Base-by-base conservation (phyloP, 2,113 vertebrate species). In the Enhydra lutris region DNA sequence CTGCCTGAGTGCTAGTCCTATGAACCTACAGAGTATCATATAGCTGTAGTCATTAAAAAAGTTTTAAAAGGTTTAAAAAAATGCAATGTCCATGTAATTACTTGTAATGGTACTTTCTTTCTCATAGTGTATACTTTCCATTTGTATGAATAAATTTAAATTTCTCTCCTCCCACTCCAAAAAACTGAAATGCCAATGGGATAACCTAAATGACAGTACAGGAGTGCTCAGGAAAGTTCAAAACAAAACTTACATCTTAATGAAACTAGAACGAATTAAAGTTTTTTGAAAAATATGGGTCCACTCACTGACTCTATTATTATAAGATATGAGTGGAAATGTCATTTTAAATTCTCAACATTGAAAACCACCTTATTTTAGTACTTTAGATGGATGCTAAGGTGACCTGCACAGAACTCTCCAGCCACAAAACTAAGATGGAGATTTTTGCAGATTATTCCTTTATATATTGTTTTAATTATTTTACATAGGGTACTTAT, bases 261-360 rank as follows among this genome's bases (percentile, higher is more conserved):
- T 78, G 36, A 93, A 94, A 52, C 3, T 69, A 6, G n/a, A 24
- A 84, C 24, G 52, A 79, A 94, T 29, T 89, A 59, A 92, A 84
- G 5, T 6, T 61, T 36, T 96, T 63, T 91, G 12, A 88, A 92
- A 95, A 89, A 21, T 47, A 83, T 23, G 42, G 65, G 34, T 65
- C 6, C 45, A 83, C 39, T 24, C 15, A 47, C 21, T 11, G n/a
- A 91, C 73, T 50, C 31, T 59, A 24, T 47, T 39, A 73, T 57
- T 47, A 83, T 31, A 83, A 88, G 39, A 73, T 80, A 42, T 39
- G 80, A 74, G 18, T 55, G 11, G 69, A 76, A 89, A 85, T 80
- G 73, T 83, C 57, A 92, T 71, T 97, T 92, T 50, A 95, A 96
- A 95, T 84, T 89, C 20, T 91, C 57, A 85, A 89, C 39, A 89